Conservation (phyloP, 2,797 vertebrate species). For the Gambelia wislizenii region DNA sequence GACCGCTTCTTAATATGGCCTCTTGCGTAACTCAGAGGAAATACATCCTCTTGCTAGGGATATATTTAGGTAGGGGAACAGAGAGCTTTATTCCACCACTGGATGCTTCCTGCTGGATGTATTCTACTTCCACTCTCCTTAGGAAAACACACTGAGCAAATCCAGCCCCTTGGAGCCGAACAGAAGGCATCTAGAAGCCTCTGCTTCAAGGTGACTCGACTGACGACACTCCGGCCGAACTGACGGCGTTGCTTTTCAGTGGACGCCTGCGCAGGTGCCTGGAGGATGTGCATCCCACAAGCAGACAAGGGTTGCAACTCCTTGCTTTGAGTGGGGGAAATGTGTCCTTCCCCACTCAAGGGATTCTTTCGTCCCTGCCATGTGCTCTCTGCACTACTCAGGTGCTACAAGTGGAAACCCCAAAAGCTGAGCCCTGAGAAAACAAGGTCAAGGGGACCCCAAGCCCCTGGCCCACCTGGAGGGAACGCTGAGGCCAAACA, state of each 20-base stretch:
- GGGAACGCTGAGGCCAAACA: background rate
- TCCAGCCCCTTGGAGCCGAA: too few species aligned
- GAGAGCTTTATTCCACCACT: background rate
- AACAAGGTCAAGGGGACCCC: too few species aligned
- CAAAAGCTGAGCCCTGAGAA: too few species aligned
- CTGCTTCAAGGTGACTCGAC: too few species aligned
- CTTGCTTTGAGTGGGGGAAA: background rate
- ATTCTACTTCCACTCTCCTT: background rate
- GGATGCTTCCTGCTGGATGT: background rate
- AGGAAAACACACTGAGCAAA: background rate
- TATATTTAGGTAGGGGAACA: background rate
- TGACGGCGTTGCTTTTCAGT: background rate
- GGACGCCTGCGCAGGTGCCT: background rate
- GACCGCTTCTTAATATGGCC: background rate
- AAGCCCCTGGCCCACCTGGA: background rate
- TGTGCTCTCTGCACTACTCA: too few species aligned
- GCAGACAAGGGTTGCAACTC: background rate
- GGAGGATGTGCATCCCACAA: background rate
- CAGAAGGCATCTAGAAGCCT: too few species aligned
- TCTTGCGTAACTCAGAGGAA: background rate
- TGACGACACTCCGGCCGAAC: too few species aligned
- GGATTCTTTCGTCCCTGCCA: background rate
- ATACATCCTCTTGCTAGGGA: background rate
- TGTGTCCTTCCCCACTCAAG: rapidly evolving
- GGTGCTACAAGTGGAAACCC: background rate